Evolutionary conservation across 2,888 invertebrate species (phyloP), one percentile per base, ranked within the genome.

Genomic region (Drosophila ustulata): DNA sequence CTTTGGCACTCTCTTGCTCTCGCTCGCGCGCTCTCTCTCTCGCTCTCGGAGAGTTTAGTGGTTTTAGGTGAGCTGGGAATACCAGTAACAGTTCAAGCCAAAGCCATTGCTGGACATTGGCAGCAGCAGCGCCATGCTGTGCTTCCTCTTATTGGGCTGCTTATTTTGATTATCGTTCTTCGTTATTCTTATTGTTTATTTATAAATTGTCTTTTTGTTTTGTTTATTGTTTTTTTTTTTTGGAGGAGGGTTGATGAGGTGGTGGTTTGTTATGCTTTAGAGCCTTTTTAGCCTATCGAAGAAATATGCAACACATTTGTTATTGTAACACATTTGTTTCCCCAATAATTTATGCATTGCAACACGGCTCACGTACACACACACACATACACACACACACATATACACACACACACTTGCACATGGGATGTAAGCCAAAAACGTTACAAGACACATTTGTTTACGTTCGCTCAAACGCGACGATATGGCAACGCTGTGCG

Each of bases 391-490:
- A n/a, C 8, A 30, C 11, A 18, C 26, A 26, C 34, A 37, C 45
- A 52, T 32, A 13, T 5, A 30, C 34, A 55, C 49, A 26, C 28
- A 58, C 32, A 25, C 26, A 37, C 11, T 72, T 41, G 56, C 53
- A 50, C 49, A 50, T 37, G 23, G 32, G 18, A 39, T 73, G 75
- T 78, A 73, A 75, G 58, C 58, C 72, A 49, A 73, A 81, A 71
- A 82, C 18, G 73, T 82, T 88, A 79, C 87, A 69, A 75, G 68
- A 62, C 58, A 62, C 57, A 82, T 85, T 88, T 82, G 84, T 84
- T 82, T 85, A 88, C 79, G 67, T 66, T 72, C 63, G 66, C 74
- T 68, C 63, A 73, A 32, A 59, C 46, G 61, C 37, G 37, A 53
- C 50, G 61, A 56, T 74, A 51, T 58, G 78, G 79, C 78, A 84